Evolutionary conservation across 2,797 vertebrate genomes (phyloP).

Genomic region (Sparus aurata): DNA sequence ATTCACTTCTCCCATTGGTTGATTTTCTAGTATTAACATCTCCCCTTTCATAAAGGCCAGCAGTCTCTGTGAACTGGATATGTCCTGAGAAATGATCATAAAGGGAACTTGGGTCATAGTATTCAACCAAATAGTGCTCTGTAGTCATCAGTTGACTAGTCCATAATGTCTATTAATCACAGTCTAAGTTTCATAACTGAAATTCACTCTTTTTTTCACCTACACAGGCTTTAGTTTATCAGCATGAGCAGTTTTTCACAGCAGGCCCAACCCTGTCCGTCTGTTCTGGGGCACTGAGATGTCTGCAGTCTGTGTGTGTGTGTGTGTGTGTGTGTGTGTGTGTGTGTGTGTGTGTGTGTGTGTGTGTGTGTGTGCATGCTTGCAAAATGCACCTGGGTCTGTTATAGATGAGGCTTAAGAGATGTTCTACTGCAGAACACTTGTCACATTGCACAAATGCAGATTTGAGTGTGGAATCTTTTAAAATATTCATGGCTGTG

Average conservation of each 20-base stretch:
- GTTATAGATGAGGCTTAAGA: slow-evolving; percentile 21
- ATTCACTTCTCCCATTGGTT: slow-evolving; percentile 39
- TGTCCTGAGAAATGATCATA: slow-evolving; percentile 14
- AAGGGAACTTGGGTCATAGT: slow-evolving; percentile 1
- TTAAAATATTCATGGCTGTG: background rate
- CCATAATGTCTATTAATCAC: background rate
- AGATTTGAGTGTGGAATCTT: background rate
- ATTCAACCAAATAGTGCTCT: background rate
- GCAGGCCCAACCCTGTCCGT: slow-evolving; percentile 34
- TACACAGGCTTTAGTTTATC: slow-evolving; percentile 24
- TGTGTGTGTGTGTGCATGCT: slow-evolving; percentile 7
- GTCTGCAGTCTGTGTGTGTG: slow-evolving; percentile 29
- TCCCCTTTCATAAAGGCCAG: slow-evolving; percentile 17
- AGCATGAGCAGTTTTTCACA: slow-evolving; percentile 19
- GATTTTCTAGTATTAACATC: slow-evolving; percentile 6
- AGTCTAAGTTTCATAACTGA: slow-evolving; percentile 10
- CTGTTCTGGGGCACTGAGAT: slow-evolving; percentile 45
- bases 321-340: slow-evolving; percentile 16
- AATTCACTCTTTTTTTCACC: background rate
- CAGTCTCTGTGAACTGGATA: slow-evolving; percentile 20
- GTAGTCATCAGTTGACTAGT: background rate
- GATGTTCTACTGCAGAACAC: background rate
- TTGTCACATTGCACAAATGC: background rate
- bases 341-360: slow-evolving; percentile 18
- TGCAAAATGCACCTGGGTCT: slow-evolving; percentile 43